These are phyloP conservation scores for Microcebus ravelobensis DNA, from an alignment of 2,113 vertebrate genomes.

Conservation along the genomic window DNA sequence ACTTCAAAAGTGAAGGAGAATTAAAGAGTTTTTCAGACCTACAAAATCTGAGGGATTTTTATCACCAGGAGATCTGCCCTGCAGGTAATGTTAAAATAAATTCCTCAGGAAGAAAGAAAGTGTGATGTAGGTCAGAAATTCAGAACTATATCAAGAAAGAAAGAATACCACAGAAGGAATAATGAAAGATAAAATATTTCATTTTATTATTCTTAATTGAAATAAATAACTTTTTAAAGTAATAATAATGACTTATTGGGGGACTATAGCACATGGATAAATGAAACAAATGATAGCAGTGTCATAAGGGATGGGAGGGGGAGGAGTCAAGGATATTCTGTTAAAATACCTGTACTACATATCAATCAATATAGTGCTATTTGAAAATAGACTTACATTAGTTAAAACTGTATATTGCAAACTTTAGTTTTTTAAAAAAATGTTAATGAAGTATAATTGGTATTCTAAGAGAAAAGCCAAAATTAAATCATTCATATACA, in stretches of 20 bases:
- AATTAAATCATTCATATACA: not conserved
- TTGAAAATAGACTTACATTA: not conserved
- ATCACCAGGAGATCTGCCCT: not conserved
- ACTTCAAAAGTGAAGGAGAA: not conserved
- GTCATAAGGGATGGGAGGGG: not conserved
- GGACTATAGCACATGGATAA: not conserved
- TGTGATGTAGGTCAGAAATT: not conserved
- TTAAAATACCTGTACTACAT: not conserved
- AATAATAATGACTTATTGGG: not conserved
- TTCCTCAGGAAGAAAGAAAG: not conserved
- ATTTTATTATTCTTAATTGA: not conserved
- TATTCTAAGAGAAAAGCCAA: not conserved
- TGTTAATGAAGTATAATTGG: not conserved
- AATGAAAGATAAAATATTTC: not conserved
- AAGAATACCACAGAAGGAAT: not conserved
- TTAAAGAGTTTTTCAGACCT: not conserved
- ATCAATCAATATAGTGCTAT: not conserved
- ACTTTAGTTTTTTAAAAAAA: not conserved
- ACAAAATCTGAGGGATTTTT: not conserved
- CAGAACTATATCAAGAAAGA: not conserved
- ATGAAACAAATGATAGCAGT: not conserved
- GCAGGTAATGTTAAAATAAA: not conserved
- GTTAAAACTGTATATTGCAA: not conserved
- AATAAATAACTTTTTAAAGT: not conserved
- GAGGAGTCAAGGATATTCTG: not conserved